Conservation (phyloP, 2,113 vertebrate species). For the Castor canadensis region DNA sequence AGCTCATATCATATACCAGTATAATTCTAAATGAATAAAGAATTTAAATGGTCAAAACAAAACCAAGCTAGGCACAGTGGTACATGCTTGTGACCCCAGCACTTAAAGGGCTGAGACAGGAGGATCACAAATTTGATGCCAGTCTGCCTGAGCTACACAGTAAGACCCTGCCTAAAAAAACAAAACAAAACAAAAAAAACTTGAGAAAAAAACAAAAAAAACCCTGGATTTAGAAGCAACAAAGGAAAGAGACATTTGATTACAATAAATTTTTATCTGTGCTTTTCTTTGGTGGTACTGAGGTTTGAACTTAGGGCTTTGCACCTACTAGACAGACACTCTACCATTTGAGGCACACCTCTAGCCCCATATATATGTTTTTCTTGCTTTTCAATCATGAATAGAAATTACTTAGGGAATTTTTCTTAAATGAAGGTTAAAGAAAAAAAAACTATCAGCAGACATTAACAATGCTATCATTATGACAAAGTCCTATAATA, state of each 20-base stretch:
- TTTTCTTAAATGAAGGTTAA: background rate
- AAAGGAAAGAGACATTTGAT: background rate
- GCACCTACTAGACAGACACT: no score
- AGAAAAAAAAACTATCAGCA: background rate
- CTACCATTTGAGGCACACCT: no score
- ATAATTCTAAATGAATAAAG: background rate
- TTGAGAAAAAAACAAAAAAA: background rate
- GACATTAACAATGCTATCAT: background rate
- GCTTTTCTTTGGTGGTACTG: no score
- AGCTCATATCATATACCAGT: background rate
- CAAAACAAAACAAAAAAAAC: background rate
- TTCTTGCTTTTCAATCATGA: constrained; percentile 31
- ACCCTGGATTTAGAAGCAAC: background rate
- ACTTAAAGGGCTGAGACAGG: background rate
- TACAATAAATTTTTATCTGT: background rate
- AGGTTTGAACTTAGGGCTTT: no score
- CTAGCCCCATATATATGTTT: no score
- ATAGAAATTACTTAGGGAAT: background rate
- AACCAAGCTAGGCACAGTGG: background rate
- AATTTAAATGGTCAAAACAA: constrained; percentile 26
- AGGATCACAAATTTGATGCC: background rate
- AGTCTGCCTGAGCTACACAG: background rate
- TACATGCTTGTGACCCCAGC: background rate
- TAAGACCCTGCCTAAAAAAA: background rate
- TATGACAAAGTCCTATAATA: background rate